These are phyloP conservation scores for Drosophila suzukii DNA, from an alignment of 1,140 invertebrate genomes.

Conservation along the genomic window DNA sequence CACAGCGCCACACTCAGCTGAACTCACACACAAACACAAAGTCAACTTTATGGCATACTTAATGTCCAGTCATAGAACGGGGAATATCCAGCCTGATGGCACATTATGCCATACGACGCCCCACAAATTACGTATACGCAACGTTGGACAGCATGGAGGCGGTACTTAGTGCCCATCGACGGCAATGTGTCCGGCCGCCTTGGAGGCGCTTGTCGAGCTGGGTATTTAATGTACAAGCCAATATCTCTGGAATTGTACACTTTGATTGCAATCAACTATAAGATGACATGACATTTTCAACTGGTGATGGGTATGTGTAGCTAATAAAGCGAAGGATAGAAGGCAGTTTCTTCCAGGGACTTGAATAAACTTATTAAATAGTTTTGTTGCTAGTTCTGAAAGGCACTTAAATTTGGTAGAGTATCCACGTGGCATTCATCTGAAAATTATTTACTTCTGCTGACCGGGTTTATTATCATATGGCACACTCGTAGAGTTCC, in stretches of 20 bases:
- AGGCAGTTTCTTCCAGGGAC: not conserved
- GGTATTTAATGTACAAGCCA: constrained; percentile 52
- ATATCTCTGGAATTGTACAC: constrained; percentile 66
- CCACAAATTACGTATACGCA: constrained; percentile 75
- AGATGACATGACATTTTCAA: constrained; percentile 26
- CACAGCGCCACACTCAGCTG: constrained; percentile 13
- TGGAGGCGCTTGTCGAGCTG: constrained; percentile 54
- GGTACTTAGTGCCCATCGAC: constrained; percentile 48
- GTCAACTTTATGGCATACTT: constrained; percentile 70
- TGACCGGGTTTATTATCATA: constrained; percentile 50
- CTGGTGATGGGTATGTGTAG: not conserved
- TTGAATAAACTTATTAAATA: not conserved
- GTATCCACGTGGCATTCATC: constrained; percentile 17
- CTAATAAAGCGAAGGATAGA: not conserved
- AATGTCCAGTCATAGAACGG: constrained; percentile 58
- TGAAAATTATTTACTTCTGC: constrained; percentile 23
- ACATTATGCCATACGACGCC: constrained; percentile 76
- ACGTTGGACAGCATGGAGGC: constrained; percentile 12
- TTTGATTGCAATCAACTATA: constrained; percentile 71
- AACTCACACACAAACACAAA: constrained; percentile 41
- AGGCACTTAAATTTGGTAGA: not conserved
- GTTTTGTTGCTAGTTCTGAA: no score
- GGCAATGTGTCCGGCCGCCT: constrained; percentile 35
- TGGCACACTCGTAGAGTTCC: constrained; percentile 21
- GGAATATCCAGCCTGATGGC: constrained; percentile 64